Conservation (phyloP, 1,140 invertebrate genomes). For the Penaeus vannamei region DNA sequence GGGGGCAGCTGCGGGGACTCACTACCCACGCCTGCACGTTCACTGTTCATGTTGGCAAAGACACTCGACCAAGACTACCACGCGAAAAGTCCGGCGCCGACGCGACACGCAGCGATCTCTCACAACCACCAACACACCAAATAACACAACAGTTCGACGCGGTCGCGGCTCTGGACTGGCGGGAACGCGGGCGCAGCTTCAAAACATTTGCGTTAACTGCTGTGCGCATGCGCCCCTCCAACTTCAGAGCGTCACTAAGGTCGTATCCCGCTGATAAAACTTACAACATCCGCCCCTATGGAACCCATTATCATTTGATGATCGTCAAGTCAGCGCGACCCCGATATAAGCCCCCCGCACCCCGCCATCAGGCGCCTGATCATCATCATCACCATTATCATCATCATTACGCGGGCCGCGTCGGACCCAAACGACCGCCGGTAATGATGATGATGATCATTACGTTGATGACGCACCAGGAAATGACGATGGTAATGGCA, state of each 20-base stretch:
- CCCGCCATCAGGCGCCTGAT: conserved; percentile 65
- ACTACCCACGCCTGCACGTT: conserved; percentile 50
- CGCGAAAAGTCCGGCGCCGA: not conserved
- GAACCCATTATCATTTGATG: conserved; percentile 69
- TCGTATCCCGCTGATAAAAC: conserved; percentile 65
- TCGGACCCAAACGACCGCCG: conserved; percentile 61
- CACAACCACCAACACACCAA: too few relatives aligned
- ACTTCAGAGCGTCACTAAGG: conserved; percentile 48
- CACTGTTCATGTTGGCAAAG: conserved; percentile 44
- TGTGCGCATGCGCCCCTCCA: conserved; percentile 65
- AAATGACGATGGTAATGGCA: conserved; percentile 67
- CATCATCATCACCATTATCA: conserved; percentile 68
- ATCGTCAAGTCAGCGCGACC: conserved; percentile 69
- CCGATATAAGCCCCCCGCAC: conserved; percentile 67
- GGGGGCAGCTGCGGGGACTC: conserved; percentile 55
- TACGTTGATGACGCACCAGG: conserved; percentile 67
- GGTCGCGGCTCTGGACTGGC: conserved; percentile 51
- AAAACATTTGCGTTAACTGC: conserved; percentile 67
- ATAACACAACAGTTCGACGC: conserved; percentile 46
- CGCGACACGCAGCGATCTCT: not conserved
- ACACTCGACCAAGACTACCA: conserved; percentile 20
- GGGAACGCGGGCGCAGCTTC: conserved; percentile 64
- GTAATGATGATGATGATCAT: conserved; percentile 69
- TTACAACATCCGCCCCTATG: conserved; percentile 67
- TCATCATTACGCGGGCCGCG: conserved; percentile 65